phyloP scores from a whole-genome alignment of 1,140 invertebrate species.

The Patella vulgata region DNA sequence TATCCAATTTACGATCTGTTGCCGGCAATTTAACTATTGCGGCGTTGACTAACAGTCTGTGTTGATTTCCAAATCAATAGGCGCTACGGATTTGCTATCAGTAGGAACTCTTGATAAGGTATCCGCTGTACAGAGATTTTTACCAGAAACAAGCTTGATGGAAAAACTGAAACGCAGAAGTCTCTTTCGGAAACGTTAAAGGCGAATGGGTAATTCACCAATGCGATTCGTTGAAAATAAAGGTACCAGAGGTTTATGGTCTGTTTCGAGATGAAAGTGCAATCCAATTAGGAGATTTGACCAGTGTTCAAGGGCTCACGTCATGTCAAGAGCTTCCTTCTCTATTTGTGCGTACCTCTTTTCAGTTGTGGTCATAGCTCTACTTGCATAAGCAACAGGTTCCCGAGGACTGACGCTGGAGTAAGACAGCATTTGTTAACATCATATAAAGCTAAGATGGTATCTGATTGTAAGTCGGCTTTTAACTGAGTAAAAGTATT shows the following conservation, averaged over 20 bases:
- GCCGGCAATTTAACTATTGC: neutral
- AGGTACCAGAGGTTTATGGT: conserved; percentile 12
- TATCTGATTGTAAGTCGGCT: too few relatives aligned
- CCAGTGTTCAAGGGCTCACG: conserved; percentile 60
- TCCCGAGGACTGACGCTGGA: conserved; percentile 18
- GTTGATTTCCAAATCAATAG: conserved; percentile 49
- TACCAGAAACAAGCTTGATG: conserved; percentile 7
- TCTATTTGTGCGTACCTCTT: conserved; percentile 38
- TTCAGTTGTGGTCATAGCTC: conserved; percentile 37
- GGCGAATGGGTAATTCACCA: conserved; percentile 10
- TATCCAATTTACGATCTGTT: neutral
- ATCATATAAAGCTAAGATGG: too few relatives aligned
- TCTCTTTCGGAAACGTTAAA: conserved; percentile 11
- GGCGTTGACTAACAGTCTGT: conserved; percentile 57
- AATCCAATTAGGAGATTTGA: conserved; percentile 23
- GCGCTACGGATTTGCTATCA: too few relatives aligned
- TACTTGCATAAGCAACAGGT: conserved; percentile 35
- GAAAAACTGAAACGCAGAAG: conserved; percentile 10
- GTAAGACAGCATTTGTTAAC: conserved; percentile 20
- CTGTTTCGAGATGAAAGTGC: conserved; percentile 15
- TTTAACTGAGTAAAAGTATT: too few relatives aligned
- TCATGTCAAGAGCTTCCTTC: conserved; percentile 61
- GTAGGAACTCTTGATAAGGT: neutral
- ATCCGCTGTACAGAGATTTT: conserved; percentile 15
- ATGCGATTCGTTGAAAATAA: conserved; percentile 12